Conservation (phyloP, 2,113 vertebrate species). For the Syrmaticus mikado region DNA sequence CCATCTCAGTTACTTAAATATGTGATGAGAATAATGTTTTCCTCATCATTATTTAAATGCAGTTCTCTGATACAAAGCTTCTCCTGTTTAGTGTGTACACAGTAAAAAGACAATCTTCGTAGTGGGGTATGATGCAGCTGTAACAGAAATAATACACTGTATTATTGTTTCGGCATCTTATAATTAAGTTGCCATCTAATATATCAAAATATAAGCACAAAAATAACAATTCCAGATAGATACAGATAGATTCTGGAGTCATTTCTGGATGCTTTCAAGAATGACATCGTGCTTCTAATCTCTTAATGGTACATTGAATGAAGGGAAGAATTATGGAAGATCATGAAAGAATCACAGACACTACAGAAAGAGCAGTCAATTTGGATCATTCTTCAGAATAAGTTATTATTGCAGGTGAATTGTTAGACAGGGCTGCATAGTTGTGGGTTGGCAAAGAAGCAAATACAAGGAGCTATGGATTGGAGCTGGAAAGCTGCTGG, state of each 20-base stretch:
- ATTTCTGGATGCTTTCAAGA: neutral
- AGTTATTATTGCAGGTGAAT: neutral
- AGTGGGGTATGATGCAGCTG: neutral
- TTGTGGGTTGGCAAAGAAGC: neutral
- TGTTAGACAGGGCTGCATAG: neutral
- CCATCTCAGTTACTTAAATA: neutral
- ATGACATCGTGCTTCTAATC: neutral
- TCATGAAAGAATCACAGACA: neutral
- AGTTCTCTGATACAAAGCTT: neutral
- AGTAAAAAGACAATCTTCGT: neutral
- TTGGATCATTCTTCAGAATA: neutral
- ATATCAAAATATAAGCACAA: neutral
- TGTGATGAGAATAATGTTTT: neutral
- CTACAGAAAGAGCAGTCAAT: neutral
- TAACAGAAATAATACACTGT: neutral
- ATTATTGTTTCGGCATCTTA: neutral
- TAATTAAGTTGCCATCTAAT: neutral
- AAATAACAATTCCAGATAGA: neutral
- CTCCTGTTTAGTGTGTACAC: neutral
- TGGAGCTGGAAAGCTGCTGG: neutral
- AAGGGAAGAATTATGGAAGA: neutral
- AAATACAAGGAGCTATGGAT: accelerated
- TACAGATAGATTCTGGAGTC: neutral
- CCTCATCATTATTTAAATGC: neutral
- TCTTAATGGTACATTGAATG: neutral